Evolutionary conservation across 2,888 invertebrate species (phyloP).

Genomic region (Stictocephala bisonia): DNA sequence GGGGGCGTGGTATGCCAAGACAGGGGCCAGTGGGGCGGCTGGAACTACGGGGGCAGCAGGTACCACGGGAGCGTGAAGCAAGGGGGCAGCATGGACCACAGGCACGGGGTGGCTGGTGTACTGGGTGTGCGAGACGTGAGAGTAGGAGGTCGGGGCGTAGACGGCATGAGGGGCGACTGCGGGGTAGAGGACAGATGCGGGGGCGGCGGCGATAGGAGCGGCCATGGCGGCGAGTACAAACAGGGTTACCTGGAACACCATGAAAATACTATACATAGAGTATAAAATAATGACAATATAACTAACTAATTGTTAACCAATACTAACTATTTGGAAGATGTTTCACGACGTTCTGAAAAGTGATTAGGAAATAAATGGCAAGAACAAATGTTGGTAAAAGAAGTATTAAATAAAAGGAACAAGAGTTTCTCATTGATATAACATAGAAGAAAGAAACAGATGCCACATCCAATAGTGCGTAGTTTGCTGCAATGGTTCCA

Average conservation of each 20-base stretch:
- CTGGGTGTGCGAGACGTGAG: constrained; percentile 39
- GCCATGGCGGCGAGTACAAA: constrained; percentile 14
- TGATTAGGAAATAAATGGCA: too few relatives aligned
- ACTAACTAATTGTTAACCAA: too few relatives aligned
- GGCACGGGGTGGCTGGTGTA: constrained; percentile 39
- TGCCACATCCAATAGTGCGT: too few relatives aligned
- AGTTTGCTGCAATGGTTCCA: too few relatives aligned
- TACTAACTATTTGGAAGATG: too few relatives aligned
- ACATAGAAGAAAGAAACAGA: too few relatives aligned
- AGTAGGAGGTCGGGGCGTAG: constrained; percentile 29
- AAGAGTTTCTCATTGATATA: too few relatives aligned
- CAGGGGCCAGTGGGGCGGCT: neutral
- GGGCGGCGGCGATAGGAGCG: constrained; percentile 2
- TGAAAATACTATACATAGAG: too few relatives aligned
- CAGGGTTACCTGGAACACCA: constrained; percentile 28
- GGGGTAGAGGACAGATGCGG: constrained; percentile 26
- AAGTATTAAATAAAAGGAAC: too few relatives aligned
- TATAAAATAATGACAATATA: too few relatives aligned
- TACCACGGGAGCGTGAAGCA: constrained; percentile 13
- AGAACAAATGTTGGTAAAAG: too few relatives aligned
- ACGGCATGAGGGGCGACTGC: constrained; percentile 23
- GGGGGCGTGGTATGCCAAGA: constrained; percentile 9
- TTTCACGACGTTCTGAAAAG: too few relatives aligned
- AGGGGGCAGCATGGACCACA: constrained; percentile 6
- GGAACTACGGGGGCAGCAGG: constrained; percentile 17